Evolutionary conservation across 2,888 invertebrate genomes (phyloP), one percentile per base, ranked within the genome.

Genomic region (Sialis fuliginosa): DNA sequence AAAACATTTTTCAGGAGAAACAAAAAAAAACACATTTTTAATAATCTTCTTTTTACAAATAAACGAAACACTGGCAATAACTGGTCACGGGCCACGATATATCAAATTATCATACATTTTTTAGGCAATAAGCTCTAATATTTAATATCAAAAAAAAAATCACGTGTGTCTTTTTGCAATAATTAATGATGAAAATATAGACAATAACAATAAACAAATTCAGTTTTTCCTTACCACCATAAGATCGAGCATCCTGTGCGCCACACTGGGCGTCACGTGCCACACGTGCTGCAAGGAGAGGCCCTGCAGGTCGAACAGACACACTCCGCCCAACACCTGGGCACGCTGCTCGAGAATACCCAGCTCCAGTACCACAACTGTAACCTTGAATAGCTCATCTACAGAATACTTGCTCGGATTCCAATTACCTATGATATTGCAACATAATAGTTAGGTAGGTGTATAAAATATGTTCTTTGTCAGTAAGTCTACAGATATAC

Each of bases 251-350:
- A 81, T 75, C 61, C 73, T 79, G 5, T 74, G 67, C 0, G 81
- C 82, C 4, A 82, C 66, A 1, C 70, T 70, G 0, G 86, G 86
- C 6, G 84, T 83, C 51, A 85, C 66, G 52, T 82, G 74, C 72
- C 81, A 77, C 1, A 79, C 77, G 51, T 87, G 86, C 50, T 77
- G 72, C 52, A 83, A 70, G 1, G 77, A 71, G 42, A 86, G 70
- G 48, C 79, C 77, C 49, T 76, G 73, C 34, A 87, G 65, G 61
- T 88, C 87, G 54, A 87, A 85, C 48, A 87, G 69, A 6, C 77
- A 81, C 5, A 83, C 69, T 0, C 85, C 87, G 0, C 87, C 87
- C 30, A 83, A 64, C 48, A 87, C 78, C 62, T 87, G 87, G 0
- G 78, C 79, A 6, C 77, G 67, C 6, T 76, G 81, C 57, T 88